Percentiles rank a stretch among this genome's conserved stretches.
phyloP scores from a whole-genome alignment of 2,113 vertebrate genomes.

The Gallinago media region DNA sequence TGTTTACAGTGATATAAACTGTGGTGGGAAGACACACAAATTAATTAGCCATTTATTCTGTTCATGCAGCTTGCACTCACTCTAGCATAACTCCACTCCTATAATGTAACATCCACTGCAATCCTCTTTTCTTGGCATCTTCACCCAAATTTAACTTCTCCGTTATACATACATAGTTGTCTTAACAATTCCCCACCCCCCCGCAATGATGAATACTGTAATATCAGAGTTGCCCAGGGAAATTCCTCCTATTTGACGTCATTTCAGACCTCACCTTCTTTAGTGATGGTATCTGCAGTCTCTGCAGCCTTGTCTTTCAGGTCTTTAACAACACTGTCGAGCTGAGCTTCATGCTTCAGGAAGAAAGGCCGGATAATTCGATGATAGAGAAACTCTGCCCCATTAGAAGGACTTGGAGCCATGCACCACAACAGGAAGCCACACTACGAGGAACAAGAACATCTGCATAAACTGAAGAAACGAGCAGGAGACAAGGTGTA shows the following conservation, averaged over 20 bases:
- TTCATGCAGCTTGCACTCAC: not conserved
- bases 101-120: not conserved
- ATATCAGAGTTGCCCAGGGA: not conserved
- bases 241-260: not conserved
- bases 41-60: not conserved
- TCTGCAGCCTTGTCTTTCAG: constrained; percentile 92
- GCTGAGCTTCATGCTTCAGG: constrained; percentile 86
- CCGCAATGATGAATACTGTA: not conserved
- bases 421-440: constrained; percentile 97
- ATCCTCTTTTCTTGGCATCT: not conserved
- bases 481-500: not conserved
- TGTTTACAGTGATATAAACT: not conserved
- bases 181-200: too few relatives aligned
- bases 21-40: not conserved
- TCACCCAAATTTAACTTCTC: not conserved
- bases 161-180: not conserved
- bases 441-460: constrained; percentile 76
- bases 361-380: constrained; percentile 92
- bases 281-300: constrained; percentile 88
- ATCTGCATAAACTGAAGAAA: not conserved
- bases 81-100: not conserved
- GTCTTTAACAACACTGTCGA: constrained; percentile 87
- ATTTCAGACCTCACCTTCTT: constrained; percentile 84
- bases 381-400: constrained; percentile 87
- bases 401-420: constrained; percentile 90